phyloP scores from a whole-genome alignment of 92 coral and sea anemone species.

The Porites cylindrica region DNA sequence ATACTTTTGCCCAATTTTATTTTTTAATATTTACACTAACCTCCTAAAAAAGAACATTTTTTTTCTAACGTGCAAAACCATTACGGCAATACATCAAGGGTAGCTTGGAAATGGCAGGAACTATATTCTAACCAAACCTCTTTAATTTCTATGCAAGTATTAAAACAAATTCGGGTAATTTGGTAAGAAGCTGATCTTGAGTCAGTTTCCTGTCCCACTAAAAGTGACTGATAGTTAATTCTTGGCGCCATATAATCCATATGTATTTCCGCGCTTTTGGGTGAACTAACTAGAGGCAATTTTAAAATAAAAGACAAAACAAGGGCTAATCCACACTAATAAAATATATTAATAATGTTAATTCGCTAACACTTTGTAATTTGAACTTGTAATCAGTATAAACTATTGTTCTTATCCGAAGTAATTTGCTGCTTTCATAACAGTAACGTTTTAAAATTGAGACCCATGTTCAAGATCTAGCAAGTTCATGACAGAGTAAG shows the following conservation, averaged over 20 bases:
- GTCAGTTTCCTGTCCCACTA: neutral
- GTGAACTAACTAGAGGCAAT: too few relatives aligned
- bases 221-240: neutral
- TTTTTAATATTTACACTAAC: slow-evolving; percentile 18
- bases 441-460: too few relatives aligned
- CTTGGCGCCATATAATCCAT: neutral
- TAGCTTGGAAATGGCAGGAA: neutral
- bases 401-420: too few relatives aligned
- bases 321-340: too few relatives aligned
- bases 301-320: too few relatives aligned
- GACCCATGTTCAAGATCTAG: too few relatives aligned
- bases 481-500: too few relatives aligned
- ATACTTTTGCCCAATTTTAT: neutral
- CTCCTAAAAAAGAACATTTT: neutral
- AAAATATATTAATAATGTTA: too few relatives aligned
- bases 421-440: too few relatives aligned
- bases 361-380: too few relatives aligned
- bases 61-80: neutral
- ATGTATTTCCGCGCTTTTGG: too few relatives aligned
- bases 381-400: too few relatives aligned
- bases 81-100: neutral
- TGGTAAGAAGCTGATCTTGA: neutral
- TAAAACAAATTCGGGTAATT: neutral
- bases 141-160: neutral
- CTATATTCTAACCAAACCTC: slow-evolving; percentile 30